These are phyloP conservation scores for Tangara arthus DNA, from an alignment of 2,797 vertebrate species.

Conservation along the genomic window DNA sequence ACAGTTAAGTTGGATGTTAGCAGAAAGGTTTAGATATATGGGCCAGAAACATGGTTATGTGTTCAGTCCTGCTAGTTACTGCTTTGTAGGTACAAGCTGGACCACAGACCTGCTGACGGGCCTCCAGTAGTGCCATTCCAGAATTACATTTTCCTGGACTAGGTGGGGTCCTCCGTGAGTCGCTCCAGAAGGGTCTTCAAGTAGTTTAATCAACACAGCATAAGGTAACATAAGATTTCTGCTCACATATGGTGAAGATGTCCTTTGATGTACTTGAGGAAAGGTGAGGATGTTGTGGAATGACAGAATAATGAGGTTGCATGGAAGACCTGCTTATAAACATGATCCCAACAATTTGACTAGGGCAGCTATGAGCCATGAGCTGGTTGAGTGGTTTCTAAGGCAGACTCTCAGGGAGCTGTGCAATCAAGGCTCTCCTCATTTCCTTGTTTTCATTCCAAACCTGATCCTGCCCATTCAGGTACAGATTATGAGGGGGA, in stretches of 20 bases:
- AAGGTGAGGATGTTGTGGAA: rapidly evolving
- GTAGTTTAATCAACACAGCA: neutral
- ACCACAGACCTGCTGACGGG: neutral
- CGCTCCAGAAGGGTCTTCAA: neutral
- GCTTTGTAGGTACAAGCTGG: neutral
- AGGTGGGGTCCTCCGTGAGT: neutral
- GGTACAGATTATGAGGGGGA: neutral
- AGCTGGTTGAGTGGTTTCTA: neutral
- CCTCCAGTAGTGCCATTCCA: neutral
- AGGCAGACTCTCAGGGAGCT: neutral
- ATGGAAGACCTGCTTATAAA: neutral
- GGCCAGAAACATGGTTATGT: neutral
- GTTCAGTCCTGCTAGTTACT: neutral
- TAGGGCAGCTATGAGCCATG: neutral
- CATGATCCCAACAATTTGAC: neutral
- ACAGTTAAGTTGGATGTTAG: neutral
- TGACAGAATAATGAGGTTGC: neutral
- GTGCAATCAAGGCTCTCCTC: neutral
- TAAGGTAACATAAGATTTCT: neutral
- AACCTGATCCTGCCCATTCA: neutral
- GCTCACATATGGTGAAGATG: neutral
- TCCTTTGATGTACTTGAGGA: neutral
- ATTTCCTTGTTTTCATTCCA: neutral
- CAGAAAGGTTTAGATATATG: neutral
- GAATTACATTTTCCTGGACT: neutral